Percentiles rank a stretch among this genome's conserved stretches.
Evolutionary conservation across 2,797 vertebrate genomes (phyloP).

Genomic region (Fratercula arctica): DNA sequence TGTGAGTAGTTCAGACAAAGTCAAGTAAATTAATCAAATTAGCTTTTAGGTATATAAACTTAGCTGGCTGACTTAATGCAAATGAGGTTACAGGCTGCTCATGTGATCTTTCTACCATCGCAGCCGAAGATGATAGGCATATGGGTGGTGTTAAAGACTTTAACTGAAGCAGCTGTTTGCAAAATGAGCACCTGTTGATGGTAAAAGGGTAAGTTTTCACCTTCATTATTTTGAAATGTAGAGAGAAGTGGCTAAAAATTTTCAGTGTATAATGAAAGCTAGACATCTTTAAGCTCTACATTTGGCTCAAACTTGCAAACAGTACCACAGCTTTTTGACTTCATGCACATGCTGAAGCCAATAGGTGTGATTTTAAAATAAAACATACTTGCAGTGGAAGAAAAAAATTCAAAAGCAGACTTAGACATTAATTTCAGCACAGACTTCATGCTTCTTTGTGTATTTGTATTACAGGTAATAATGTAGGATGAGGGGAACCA

Average conservation of each 20-base stretch:
- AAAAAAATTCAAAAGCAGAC: not conserved
- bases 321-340: not conserved
- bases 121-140: not conserved
- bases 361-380: not conserved
- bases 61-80: not conserved
- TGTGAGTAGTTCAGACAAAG: not conserved
- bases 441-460: not conserved
- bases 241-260: not conserved
- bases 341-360: not conserved
- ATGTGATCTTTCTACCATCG: not conserved
- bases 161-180: conserved; percentile 27
- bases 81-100: not conserved
- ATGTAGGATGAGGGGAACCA: not conserved
- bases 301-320: not conserved
- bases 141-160: conserved; percentile 15
- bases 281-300: not conserved
- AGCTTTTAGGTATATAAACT: not conserved
- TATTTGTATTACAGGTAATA: not conserved
- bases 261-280: not conserved
- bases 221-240: not conserved
- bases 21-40: not conserved
- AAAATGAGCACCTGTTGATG: conserved; percentile 15
- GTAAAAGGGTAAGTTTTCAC: not conserved
- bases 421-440: not conserved
- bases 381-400: not conserved